These are phyloP conservation scores for Sebastes diaconus DNA, from an alignment of 2,797 vertebrate genomes.

Conservation along the genomic window DNA sequence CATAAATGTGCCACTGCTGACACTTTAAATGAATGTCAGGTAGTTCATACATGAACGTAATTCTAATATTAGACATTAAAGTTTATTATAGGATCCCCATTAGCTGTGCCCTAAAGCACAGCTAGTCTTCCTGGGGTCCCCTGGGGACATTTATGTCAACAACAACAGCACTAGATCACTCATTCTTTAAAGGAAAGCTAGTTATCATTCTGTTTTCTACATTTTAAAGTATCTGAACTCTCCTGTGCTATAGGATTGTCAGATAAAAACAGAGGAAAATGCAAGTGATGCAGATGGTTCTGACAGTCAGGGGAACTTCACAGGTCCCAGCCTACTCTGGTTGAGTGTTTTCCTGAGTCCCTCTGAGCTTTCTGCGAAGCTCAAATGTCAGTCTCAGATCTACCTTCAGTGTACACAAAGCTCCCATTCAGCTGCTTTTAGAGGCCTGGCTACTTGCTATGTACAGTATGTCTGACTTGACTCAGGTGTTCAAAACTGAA, in stretches of 20 bases:
- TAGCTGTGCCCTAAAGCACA: not conserved
- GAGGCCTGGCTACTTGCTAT: constrained; percentile 52
- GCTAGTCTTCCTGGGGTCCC: not conserved
- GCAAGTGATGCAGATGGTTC: constrained; percentile 63
- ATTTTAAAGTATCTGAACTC: constrained; percentile 31
- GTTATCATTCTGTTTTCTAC: not conserved
- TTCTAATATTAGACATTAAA: not conserved
- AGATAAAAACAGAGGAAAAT: constrained; percentile 42
- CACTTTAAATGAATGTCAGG: not conserved
- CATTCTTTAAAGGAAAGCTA: not conserved
- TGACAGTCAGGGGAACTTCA: constrained; percentile 60
- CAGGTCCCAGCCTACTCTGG: constrained; percentile 63
- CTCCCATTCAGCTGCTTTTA: constrained; percentile 45
- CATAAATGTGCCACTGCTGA: constrained; percentile 16
- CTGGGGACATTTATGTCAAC: not conserved
- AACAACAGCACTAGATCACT: not conserved
- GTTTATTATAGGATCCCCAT: not conserved
- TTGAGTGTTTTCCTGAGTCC: constrained; percentile 67
- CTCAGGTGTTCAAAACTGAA: constrained; percentile 54
- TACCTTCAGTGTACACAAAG: constrained; percentile 60
- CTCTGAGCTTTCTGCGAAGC: constrained; percentile 58
- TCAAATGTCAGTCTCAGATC: constrained; percentile 70
- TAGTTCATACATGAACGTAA: constrained; percentile 1
- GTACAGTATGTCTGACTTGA: constrained; percentile 49
- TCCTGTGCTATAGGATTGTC: constrained; percentile 43